Conservation (phyloP, 2,113 vertebrate species). For the Heterotilapia buettikoferi region DNA sequence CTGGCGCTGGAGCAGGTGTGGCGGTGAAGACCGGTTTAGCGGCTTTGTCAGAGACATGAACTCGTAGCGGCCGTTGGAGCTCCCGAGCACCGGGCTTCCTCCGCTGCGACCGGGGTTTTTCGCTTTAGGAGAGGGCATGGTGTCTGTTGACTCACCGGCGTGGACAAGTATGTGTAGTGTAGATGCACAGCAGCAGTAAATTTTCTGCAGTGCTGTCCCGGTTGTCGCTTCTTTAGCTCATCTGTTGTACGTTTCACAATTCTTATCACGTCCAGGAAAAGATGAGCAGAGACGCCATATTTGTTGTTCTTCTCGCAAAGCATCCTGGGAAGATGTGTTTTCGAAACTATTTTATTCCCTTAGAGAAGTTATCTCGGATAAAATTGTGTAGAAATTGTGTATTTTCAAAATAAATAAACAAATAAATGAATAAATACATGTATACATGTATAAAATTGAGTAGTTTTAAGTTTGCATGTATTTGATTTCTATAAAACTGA, state of each 20-base stretch:
- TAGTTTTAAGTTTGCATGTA: background rate
- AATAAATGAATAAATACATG: background rate
- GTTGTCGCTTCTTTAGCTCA: slow-evolving; percentile 23
- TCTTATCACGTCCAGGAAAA: slow-evolving; percentile 23
- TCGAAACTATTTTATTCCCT: background rate
- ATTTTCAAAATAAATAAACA: background rate
- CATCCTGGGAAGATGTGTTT: slow-evolving; percentile 32
- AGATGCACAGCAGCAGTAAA: background rate
- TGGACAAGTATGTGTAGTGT: background rate
- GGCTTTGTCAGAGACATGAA: slow-evolving; percentile 75
- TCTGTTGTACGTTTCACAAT: slow-evolving; percentile 22
- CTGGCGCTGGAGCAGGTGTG: slow-evolving; percentile 66
- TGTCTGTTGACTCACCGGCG: background rate
- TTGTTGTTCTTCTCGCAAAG: slow-evolving; percentile 45
- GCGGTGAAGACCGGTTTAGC: slow-evolving; percentile 66
- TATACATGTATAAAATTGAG: background rate
- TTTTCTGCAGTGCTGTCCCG: background rate
- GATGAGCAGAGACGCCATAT: slow-evolving; percentile 46
- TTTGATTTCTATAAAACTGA: background rate
- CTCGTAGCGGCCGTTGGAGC: slow-evolving; percentile 74
- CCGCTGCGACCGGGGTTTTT: slow-evolving; percentile 56
- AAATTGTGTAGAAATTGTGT: background rate
- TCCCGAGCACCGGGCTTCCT: slow-evolving; percentile 56
- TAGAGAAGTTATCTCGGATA: background rate
- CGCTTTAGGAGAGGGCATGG: slow-evolving; percentile 77